These are phyloP conservation scores for Eublepharis macularius DNA, from an alignment of 2,113 vertebrate genomes.

Conservation along the genomic window DNA sequence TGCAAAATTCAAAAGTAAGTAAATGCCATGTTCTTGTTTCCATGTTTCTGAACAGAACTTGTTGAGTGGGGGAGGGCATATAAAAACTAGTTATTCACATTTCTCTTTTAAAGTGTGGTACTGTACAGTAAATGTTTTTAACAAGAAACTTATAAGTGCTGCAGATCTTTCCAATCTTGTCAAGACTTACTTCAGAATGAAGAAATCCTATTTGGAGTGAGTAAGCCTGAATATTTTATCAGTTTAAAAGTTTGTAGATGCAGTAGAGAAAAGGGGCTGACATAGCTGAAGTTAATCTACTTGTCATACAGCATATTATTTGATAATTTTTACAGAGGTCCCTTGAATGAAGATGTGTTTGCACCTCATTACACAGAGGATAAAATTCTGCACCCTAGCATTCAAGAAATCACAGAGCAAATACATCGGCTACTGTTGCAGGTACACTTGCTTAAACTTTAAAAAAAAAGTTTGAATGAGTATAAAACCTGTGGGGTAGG, in stretches of 20 bases:
- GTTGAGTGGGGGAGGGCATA: neutral
- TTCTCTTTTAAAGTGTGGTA: neutral
- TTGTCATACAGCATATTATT: constrained; percentile 22
- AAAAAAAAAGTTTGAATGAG: neutral
- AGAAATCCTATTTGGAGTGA: constrained; percentile 4
- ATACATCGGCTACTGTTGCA: constrained; percentile 91
- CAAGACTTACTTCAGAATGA: constrained; percentile 24
- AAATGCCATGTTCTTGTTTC: neutral
- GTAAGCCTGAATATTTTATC: neutral
- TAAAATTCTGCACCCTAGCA: constrained; percentile 78
- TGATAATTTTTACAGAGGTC: constrained; percentile 79
- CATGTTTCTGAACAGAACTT: neutral
- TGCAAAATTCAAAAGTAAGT: neutral
- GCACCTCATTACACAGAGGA: constrained; percentile 73
- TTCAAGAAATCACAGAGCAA: constrained; percentile 92
- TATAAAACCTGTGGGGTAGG: neutral
- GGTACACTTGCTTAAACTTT: constrained; percentile 68
- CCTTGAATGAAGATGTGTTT: constrained; percentile 95
- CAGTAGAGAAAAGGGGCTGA: neutral
- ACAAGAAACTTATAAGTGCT: constrained; percentile 28
- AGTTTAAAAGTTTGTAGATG: neutral
- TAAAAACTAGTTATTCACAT: neutral
- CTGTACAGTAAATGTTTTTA: constrained; percentile 11
- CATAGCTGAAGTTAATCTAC: neutral
- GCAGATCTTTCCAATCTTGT: constrained; percentile 1